Base-by-base conservation (phyloP, 2,113 vertebrate genomes). In the Furnarius figulus region DNA sequence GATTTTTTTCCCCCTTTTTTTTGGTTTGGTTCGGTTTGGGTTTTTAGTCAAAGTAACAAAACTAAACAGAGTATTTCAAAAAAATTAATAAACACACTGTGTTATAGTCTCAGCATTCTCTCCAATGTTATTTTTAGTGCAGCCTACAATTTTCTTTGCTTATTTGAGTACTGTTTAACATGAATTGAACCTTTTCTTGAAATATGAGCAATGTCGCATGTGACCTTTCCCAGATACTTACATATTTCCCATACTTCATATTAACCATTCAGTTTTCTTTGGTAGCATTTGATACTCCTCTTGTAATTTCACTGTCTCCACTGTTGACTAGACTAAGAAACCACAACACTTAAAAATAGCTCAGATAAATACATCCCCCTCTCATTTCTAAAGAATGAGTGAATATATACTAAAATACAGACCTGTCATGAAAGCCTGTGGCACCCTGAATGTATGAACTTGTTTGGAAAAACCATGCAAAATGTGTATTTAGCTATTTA, bases 141-240 rank as follows among this genome's bases (percentile, higher is more conserved):
- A 92, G 65, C 10, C 39, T 75, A 55, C 14, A 86, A 65, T 75
- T 75, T 61, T 52, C 5, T 80, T 80, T 92, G 80, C 58, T 79
- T 92, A 70, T 61, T 66, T 91, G 40, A 95, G 52, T 52, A 78
- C 47, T 87, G 37, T 63, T 62, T 83, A 80, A 62, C 53, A 73
- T 40, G 11, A 85, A 90, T 40, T 53, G 63, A 90, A 65, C 10
- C 20, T 91, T 85, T 94, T 44, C 56, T 80, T 91, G 58, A 93
- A 78, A 93, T 65, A 61, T 4, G 28, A 93, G 85, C 61, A 76
- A 61, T 37, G 22, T 25, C 0, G 1, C 62, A 37, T 53, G 44
- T 76, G 87, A 89, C 33, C 71, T 87, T 91, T 94, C 71, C 74
- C 82, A 85, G 81, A 90, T 68, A 89, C 65, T 91, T 49, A 44